These are phyloP conservation scores for Boloria selene DNA, from an alignment of 2,888 invertebrate genomes.

Conservation along the genomic window DNA sequence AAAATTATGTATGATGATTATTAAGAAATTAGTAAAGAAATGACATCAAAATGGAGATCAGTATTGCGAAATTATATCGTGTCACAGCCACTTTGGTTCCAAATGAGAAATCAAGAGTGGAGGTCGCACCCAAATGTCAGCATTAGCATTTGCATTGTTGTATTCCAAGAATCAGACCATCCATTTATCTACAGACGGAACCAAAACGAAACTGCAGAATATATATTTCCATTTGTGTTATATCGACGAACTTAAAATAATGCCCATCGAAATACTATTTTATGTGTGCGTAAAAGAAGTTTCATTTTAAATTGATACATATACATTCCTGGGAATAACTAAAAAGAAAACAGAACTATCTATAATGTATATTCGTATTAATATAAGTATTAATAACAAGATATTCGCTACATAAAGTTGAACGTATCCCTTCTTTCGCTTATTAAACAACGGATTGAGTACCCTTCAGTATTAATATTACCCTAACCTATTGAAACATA, in stretches of 20 bases:
- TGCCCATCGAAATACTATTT: background rate
- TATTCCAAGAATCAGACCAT: conserved; percentile 43
- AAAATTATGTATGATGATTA: background rate
- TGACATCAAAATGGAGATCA: conserved; percentile 48
- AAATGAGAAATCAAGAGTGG: conserved; percentile 63
- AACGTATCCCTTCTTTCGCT: conserved; percentile 15
- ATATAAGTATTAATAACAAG: background rate
- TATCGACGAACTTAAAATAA: conserved; percentile 1
- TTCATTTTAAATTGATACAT: too few relatives aligned
- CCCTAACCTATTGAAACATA: conserved; percentile 15
- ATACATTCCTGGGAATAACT: too few relatives aligned
- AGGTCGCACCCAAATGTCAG: conserved; percentile 63
- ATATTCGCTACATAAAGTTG: conserved; percentile 4
- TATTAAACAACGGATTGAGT: conserved; percentile 19
- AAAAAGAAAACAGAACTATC: too few relatives aligned
- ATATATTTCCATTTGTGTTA: background rate
- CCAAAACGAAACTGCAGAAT: conserved; percentile 12
- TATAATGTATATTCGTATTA: background rate
- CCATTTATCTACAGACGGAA: conserved; percentile 19
- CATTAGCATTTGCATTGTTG: conserved; percentile 66
- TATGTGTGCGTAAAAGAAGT: too few relatives aligned
- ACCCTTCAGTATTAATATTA: conserved; percentile 14
- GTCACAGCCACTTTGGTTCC: conserved; percentile 47
- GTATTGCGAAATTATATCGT: conserved; percentile 55
- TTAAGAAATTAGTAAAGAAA: background rate